Base-by-base conservation (phyloP, 2,113 vertebrate genomes). In the Heterocephalus glaber region DNA sequence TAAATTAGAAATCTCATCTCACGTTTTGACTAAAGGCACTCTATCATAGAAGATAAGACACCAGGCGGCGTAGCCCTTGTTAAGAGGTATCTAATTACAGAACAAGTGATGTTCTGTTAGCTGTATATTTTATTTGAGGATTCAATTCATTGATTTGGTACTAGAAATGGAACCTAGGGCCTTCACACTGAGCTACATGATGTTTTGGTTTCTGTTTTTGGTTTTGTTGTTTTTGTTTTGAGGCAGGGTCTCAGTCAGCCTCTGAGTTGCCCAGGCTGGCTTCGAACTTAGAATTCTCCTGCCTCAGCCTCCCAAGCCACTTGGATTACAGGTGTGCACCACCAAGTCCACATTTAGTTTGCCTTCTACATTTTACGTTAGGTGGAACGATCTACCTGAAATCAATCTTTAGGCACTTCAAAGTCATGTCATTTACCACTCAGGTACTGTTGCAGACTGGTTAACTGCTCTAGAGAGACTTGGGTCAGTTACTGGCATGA, bases 321-420 rank as follows among this genome's bases (percentile, higher is more conserved):
- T 49, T 44, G 24, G 6, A 38, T 70, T 70, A 70, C 26, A 38
- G 66, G 35, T 14, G 11, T 74, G 20, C 22, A 74, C 20, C 70
- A 74, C n/a, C 22, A 26, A 44, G 11, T 41, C 24, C 38, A 74
- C 22, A 41, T 26, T 77, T 77, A 44, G 38, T 74, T 79, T 61
- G 41, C 47, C n/a, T 72, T 80, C 66, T 90, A 87, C 33, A 80
- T 38, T 92, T 47, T 35, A 80, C 1, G 26, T 35, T 44, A 79
- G n/a, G 70, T 5, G 26, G 5, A 66, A 61, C 5, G 12, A 41
- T 33, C 70, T 44, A 60, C 28, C 47, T 72, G 44, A 74, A 80
- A 87, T 44, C 19, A 80, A 63, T 52, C 80, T 47, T 74, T 66
- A 92, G 54, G 17, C 63, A 47, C 58, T 82, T 86, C 20, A 88